phyloP scores from a whole-genome alignment of 2,113 vertebrate species.

The Anser brachyrhynchus region DNA sequence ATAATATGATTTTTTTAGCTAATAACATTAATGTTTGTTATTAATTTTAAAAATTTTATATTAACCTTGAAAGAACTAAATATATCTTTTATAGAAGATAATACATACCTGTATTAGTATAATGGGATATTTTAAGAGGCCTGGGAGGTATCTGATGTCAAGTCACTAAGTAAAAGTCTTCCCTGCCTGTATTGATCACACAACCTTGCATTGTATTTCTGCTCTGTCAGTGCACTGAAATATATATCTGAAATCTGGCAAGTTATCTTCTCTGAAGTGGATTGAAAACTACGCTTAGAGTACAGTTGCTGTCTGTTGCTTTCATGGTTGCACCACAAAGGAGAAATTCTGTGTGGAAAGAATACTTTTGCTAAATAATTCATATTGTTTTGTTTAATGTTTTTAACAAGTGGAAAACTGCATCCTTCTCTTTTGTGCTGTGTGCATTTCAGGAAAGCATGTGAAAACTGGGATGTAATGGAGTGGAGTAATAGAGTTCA shows the following conservation, averaged over 20 bases:
- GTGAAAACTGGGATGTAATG: not conserved
- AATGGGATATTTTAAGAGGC: not conserved
- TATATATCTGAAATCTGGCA: not conserved
- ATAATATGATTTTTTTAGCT: not conserved
- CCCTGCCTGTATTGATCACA: not conserved
- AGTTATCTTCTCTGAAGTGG: not conserved
- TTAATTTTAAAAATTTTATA: not conserved
- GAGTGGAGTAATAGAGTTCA: not conserved
- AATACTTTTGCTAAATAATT: conserved; percentile 33
- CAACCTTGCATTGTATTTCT: not conserved
- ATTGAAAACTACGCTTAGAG: not conserved
- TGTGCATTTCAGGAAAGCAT: not conserved
- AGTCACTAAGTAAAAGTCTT: not conserved
- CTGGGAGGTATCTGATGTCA: not conserved
- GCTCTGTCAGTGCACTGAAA: not conserved
- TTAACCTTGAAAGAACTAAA: not conserved
- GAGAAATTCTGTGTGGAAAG: not conserved
- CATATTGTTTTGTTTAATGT: not conserved
- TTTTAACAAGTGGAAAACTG: not conserved
- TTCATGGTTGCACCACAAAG: not conserved
- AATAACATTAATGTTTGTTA: not conserved
- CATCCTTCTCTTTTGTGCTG: not conserved
- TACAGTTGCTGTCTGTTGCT: not conserved
- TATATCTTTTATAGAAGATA: not conserved
- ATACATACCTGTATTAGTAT: not conserved